These are phyloP conservation scores for Drosophila jambulina DNA, from an alignment of 1,140 invertebrate genomes.

Conservation along the genomic window DNA sequence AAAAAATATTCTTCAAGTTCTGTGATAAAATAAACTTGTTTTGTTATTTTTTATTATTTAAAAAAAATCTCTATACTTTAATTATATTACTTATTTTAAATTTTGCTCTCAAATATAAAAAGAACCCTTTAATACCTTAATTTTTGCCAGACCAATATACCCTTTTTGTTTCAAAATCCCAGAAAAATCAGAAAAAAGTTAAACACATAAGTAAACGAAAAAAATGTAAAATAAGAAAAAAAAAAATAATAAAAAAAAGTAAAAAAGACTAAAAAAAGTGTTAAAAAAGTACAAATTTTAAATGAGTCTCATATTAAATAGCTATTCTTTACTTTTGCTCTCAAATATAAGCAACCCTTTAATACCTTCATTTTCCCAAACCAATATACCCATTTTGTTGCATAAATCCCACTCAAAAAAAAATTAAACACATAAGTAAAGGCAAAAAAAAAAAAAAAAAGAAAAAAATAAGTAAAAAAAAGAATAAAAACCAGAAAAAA, in stretches of 20 bases:
- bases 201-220: slow-evolving; percentile 74
- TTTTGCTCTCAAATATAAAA: too few species aligned
- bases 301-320: not conserved
- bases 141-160: not conserved
- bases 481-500: slow-evolving; percentile 17
- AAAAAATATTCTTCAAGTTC: not conserved
- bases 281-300: not conserved
- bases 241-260: slow-evolving; percentile 1
- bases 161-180: not conserved
- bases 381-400: not conserved
- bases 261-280: slow-evolving; percentile 17
- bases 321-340: not conserved
- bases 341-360: not conserved
- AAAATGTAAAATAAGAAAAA: slow-evolving; percentile 8
- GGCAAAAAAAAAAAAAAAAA: slow-evolving; percentile 21
- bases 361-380: not conserved
- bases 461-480: slow-evolving; percentile 6
- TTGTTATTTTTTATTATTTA: too few species aligned
- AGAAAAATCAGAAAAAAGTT: slow-evolving; percentile 66
- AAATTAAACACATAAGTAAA: slow-evolving; percentile 80
- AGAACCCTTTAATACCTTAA: too few species aligned
- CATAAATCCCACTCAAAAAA: slow-evolving; percentile 13
- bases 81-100: too few species aligned
- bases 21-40: not conserved
- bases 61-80: not conserved